A percentile compares a stretch with the other conserved stretches of the same genome.
Conservation (phyloP, 2,888 invertebrate species). For the Drosophila conformis region DNA sequence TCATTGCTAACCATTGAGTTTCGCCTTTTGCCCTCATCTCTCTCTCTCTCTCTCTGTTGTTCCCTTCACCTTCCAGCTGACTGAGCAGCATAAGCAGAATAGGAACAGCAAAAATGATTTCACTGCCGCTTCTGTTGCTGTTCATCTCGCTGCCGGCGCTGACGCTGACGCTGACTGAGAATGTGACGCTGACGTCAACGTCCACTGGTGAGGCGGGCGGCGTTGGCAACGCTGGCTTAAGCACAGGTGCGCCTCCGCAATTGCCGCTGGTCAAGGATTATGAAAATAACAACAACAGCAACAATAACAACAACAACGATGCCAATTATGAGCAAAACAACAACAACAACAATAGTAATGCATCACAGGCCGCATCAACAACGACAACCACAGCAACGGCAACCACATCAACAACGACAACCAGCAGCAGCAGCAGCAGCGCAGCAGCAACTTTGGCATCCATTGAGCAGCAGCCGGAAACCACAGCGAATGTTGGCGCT, state of each 20-base stretch:
- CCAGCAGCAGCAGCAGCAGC: conserved; percentile 37
- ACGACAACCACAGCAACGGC: conserved; percentile 23
- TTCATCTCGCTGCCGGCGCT: conserved; percentile 41
- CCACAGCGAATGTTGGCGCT: conserved; percentile 16
- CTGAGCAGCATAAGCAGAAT: conserved; percentile 51
- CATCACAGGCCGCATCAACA: conserved; percentile 3
- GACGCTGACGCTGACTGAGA: conserved; percentile 48
- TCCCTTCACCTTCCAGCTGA: conserved; percentile 55
- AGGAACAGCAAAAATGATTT: conserved; percentile 44
- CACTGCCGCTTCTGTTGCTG: conserved; percentile 53
- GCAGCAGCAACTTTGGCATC: conserved; percentile 37
- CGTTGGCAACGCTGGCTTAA: conserved; percentile 31
- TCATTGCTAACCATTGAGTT: conserved; percentile 40
- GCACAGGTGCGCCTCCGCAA: conserved; percentile 45
- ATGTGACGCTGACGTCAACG: conserved; percentile 53
- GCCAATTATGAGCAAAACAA: conserved; percentile 55
- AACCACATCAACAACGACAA: conserved; percentile 12
- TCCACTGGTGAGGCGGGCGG: conserved; percentile 24
- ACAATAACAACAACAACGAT: conserved; percentile 48
- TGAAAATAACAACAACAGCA: conserved; percentile 44
- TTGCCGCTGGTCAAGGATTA: conserved; percentile 36
- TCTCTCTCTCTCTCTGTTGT: background rate
- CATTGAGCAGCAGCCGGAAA: conserved; percentile 34
- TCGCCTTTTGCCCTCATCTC: background rate
- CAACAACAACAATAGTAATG: conserved; percentile 16